Percentiles rank a stretch among this genome's conserved stretches.
Evolutionary conservation across 2,113 vertebrate species (phyloP).

Genomic region (Morone saxatilis): DNA sequence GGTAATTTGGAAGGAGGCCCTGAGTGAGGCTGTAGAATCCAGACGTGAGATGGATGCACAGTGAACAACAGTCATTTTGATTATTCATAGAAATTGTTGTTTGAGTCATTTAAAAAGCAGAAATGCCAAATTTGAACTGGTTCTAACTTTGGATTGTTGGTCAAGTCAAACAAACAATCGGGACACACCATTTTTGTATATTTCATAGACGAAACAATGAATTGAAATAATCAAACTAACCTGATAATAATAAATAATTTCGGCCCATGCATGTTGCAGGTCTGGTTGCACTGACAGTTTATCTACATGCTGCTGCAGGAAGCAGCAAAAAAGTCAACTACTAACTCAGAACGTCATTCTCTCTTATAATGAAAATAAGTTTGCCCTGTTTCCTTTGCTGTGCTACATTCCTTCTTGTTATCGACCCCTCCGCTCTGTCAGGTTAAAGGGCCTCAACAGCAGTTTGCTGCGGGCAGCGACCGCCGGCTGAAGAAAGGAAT

Average conservation of each 20-base stretch:
- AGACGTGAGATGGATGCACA: neutral
- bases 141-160: neutral
- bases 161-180: neutral
- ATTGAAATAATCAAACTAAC: neutral
- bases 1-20: neutral
- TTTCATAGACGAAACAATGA: neutral
- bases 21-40: neutral
- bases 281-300: neutral
- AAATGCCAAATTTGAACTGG: neutral
- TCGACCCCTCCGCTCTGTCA: constrained; percentile 12
- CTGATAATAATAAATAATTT: neutral
- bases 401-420: constrained; percentile 37
- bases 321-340: neutral
- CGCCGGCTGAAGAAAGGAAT: constrained; percentile 23
- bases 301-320: neutral
- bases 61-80: too few species aligned
- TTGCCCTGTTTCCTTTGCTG: neutral
- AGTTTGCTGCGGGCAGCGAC: constrained; percentile 19
- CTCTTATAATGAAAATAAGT: neutral
- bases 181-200: neutral
- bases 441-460: constrained; percentile 27
- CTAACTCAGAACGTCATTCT: neutral
- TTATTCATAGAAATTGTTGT: too few species aligned
- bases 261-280: neutral
- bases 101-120: neutral